These are phyloP conservation scores for Caenorhabditis sinica DNA, from an alignment of 2,888 invertebrate species.

Conservation along the genomic window DNA sequence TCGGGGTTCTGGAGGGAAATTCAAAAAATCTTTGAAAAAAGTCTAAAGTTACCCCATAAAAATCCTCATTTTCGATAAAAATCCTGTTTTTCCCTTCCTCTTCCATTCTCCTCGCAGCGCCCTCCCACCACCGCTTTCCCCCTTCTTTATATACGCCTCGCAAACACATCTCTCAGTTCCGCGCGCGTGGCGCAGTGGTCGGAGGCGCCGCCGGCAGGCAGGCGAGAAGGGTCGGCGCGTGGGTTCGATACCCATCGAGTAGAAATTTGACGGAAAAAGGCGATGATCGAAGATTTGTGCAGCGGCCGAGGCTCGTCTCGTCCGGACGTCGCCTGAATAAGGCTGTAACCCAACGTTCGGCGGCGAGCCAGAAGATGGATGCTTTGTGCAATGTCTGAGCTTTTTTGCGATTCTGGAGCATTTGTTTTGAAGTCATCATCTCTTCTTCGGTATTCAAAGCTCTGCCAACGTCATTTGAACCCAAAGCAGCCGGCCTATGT, in stretches of 20 bases:
- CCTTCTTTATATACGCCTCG: not conserved
- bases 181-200: not conserved
- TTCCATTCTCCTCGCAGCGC: not conserved
- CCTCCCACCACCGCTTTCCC: not conserved
- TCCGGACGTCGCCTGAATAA: constrained; percentile 3
- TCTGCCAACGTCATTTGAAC: too few species aligned
- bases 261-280: too few species aligned
- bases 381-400: constrained; percentile 7
- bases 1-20: constrained; percentile 26
- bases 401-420: not conserved
- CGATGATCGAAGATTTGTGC: not conserved
- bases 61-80: too few species aligned
- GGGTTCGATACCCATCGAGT: not conserved
- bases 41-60: constrained; percentile 20
- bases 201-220: not conserved
- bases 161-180: not conserved
- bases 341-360: constrained; percentile 5
- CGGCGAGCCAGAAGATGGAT: not conserved
- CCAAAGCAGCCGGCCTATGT: too few species aligned
- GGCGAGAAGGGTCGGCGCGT: too few species aligned
- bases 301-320: not conserved
- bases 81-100: not conserved
- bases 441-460: too few species aligned
- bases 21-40: not conserved
- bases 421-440: too few species aligned